Percentiles rank a stretch among this genome's conserved stretches.
Evolutionary conservation across 2,113 vertebrate species (phyloP).

Genomic region (Platysteira castanea): DNA sequence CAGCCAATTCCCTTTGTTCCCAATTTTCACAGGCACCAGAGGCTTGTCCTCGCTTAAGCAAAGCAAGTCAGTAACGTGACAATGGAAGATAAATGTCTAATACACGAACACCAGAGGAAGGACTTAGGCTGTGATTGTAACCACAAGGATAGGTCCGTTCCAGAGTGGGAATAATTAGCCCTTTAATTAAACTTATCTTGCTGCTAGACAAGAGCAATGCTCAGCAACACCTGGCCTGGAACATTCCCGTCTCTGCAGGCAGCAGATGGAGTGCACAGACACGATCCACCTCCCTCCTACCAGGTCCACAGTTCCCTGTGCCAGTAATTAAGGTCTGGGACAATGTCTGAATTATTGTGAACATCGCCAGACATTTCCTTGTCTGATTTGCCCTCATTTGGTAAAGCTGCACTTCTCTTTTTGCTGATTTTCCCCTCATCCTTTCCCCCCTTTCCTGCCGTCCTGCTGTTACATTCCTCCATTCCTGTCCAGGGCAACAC

Average conservation of each 20-base stretch:
- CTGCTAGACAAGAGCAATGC: conserved; percentile 59
- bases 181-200: conserved; percentile 72
- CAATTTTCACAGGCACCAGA: conserved; percentile 13
- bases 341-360: conserved; percentile 22
- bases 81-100: conserved; percentile 22
- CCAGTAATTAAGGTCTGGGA: conserved; percentile 62
- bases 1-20: conserved; percentile 23
- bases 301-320: background rate
- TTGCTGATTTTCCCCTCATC: background rate
- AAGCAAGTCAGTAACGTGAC: conserved; percentile 14
- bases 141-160: background rate
- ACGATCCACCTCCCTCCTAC: background rate
- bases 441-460: background rate
- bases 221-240: conserved; percentile 63
- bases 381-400: background rate
- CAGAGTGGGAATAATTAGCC: conserved; percentile 65
- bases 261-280: conserved; percentile 65
- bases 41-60: background rate
- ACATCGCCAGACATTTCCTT: background rate
- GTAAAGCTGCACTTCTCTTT: background rate
- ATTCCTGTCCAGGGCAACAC: background rate
- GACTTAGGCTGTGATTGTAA: background rate
- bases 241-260: conserved; percentile 47
- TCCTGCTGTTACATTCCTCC: background rate
- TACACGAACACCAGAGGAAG: background rate